Evolutionary conservation across 2,888 invertebrate species (phyloP).

Genomic region (Rotaria socialis): DNA sequence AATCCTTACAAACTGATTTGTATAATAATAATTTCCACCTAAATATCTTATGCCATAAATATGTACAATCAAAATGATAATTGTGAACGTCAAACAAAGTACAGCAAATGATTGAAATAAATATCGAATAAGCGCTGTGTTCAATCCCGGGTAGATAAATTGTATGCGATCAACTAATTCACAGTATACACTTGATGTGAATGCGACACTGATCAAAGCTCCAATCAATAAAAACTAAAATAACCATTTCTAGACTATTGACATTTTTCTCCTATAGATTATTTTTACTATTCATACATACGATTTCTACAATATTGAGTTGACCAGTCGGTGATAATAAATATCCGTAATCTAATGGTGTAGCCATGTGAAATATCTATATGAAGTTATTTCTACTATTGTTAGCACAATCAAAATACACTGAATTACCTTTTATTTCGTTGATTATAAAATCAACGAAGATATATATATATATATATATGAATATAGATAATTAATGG

Average conservation of each 20-base stretch:
- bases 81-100: background rate
- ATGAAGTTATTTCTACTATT: background rate
- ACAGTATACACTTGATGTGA: background rate
- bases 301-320: background rate
- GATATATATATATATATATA: background rate
- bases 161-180: background rate
- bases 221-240: background rate
- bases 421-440: background rate
- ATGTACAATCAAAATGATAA: background rate
- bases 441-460: background rate
- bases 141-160: background rate
- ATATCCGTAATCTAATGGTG: background rate
- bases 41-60: background rate
- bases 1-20: background rate
- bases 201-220: background rate
- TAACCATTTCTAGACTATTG: too few species aligned
- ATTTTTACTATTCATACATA: background rate
- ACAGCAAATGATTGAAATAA: background rate
- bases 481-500: background rate
- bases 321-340: background rate
- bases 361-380: background rate
- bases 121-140: background rate
- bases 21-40: background rate
- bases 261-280: background rate
- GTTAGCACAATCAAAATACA: background rate